Conservation (phyloP, 2,888 invertebrate species). For the Elysia crispata region DNA sequence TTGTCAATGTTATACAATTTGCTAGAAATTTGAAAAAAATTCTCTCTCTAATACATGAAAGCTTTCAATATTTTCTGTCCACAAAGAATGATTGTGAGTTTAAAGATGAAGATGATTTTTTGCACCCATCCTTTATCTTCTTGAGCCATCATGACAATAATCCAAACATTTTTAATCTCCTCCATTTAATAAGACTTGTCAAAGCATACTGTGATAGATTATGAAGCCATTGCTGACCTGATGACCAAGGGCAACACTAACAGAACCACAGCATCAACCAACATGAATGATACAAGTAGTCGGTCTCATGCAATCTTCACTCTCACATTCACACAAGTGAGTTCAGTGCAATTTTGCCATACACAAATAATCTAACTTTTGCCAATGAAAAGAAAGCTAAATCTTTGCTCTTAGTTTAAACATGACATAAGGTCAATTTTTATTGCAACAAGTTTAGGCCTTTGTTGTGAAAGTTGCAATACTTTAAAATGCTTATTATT, state of each 20-base stretch:
- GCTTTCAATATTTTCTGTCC: neutral
- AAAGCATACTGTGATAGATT: slow-evolving; percentile 73
- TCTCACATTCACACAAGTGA: slow-evolving; percentile 78
- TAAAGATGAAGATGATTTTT: too few species aligned
- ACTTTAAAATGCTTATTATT: too few species aligned
- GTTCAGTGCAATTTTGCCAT: neutral
- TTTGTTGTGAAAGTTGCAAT: too few species aligned
- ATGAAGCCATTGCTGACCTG: slow-evolving; percentile 69
- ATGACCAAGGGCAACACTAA: slow-evolving; percentile 73
- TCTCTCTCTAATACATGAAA: too few species aligned
- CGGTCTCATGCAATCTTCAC: slow-evolving; percentile 82
- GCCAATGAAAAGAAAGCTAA: too few species aligned
- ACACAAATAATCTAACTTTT: too few species aligned
- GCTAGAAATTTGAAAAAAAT: too few species aligned
- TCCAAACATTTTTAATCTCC: too few species aligned
- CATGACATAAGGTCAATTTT: too few species aligned
- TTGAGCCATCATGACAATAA: neutral
- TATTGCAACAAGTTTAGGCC: too few species aligned
- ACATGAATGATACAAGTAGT: slow-evolving; percentile 84
- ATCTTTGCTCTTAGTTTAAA: too few species aligned
- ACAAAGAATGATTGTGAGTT: slow-evolving; percentile 2
- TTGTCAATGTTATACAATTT: too few species aligned
- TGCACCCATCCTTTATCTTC: neutral
- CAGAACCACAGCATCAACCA: slow-evolving; percentile 85
- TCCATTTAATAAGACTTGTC: slow-evolving; percentile 67